phyloP scores from a whole-genome alignment of 2,888 invertebrate species.

The Choristoneura rosaceana region DNA sequence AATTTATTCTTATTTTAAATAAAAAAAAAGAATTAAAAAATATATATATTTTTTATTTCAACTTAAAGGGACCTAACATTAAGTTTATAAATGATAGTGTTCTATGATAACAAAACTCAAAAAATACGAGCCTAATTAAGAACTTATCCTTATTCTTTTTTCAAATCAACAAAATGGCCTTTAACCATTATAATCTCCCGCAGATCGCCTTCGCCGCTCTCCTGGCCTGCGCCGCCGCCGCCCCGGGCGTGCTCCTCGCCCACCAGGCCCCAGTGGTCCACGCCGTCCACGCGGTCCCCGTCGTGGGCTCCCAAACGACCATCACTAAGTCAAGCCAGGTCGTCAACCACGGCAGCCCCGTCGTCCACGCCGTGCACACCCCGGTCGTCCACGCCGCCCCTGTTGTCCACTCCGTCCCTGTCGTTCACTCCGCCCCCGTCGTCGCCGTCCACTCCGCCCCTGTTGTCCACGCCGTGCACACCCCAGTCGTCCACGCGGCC shows the following conservation, averaged over 20 bases:
- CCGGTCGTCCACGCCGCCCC: conserved; percentile 47
- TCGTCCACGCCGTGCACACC: conserved; percentile 53
- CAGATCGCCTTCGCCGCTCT: conserved; percentile 82
- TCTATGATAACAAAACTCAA: too few species aligned
- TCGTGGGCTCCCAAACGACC: conserved; percentile 70
- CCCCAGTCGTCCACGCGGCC: conserved; percentile 60
- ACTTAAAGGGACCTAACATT: too few species aligned
- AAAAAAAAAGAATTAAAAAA: too few species aligned
- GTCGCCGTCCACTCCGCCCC: conserved; percentile 55
- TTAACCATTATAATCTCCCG: background rate
- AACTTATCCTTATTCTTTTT: too few species aligned
- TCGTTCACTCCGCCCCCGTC: conserved; percentile 62
- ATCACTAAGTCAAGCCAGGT: conserved; percentile 80
- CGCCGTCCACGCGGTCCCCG: conserved; percentile 56
- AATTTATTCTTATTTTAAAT: too few species aligned
- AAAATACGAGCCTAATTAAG: too few species aligned
- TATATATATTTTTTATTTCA: too few species aligned
- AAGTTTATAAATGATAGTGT: too few species aligned
- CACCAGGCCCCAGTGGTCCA: conserved; percentile 72
- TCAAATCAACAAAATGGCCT: background rate
- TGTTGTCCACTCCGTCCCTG: conserved; percentile 58
- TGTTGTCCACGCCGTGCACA: conserved; percentile 49
- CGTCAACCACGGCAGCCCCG: conserved; percentile 74
- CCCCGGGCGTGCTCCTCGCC: conserved; percentile 70
- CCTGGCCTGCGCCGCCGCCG: conserved; percentile 80